phyloP scores from a whole-genome alignment of 2,113 vertebrate species.

The Himantopus leucocephalus region DNA sequence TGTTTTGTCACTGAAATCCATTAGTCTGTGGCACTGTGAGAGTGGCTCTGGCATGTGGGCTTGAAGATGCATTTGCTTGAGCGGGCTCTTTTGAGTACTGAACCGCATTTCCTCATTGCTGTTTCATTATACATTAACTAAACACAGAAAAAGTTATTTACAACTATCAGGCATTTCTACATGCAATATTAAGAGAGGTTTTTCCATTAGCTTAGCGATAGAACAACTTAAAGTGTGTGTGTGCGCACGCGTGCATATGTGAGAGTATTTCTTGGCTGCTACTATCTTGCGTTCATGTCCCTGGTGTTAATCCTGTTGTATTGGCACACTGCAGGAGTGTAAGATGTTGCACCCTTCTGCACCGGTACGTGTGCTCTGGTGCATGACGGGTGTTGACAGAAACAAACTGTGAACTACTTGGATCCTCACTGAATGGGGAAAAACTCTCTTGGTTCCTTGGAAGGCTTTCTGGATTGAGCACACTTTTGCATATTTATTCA shows the following conservation, averaged over 20 bases:
- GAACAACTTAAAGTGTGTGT: neutral
- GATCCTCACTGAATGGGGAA: neutral
- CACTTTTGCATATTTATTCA: neutral
- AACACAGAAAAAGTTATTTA: neutral
- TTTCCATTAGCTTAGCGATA: neutral
- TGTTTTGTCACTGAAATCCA: neutral
- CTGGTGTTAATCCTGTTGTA: neutral
- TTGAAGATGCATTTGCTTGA: neutral
- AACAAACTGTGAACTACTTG: neutral
- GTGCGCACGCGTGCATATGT: too few species aligned
- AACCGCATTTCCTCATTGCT: neutral
- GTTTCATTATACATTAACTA: slow-evolving; percentile 4
- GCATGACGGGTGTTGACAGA: neutral
- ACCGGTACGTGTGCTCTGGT: neutral
- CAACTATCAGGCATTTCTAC: neutral
- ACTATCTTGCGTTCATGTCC: neutral
- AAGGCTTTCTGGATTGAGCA: neutral
- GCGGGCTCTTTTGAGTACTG: neutral
- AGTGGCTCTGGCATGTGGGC: neutral
- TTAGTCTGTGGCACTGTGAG: neutral
- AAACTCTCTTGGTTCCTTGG: neutral
- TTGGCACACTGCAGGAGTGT: neutral
- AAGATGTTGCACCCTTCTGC: neutral
- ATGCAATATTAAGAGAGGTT: neutral
- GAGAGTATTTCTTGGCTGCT: neutral